These are phyloP conservation scores for Platorchestia sp. DNA, from an alignment of 1,140 invertebrate species.

Conservation along the genomic window DNA sequence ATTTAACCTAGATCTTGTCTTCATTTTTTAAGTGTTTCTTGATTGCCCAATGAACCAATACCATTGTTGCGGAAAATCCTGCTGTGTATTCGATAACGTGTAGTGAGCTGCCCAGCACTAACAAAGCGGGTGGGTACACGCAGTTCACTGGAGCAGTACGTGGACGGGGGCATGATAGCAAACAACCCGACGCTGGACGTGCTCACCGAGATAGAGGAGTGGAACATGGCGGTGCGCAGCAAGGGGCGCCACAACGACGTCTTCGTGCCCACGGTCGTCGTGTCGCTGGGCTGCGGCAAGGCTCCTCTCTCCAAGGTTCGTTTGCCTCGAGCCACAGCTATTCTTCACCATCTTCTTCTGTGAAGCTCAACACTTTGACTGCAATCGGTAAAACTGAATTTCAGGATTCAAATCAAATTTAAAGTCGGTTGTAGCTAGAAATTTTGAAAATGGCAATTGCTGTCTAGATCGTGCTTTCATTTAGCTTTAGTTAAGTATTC, in stretches of 20 bases:
- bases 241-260: conserved; percentile 75
- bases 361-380: neutral
- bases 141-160: conserved; percentile 82
- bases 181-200: conserved; percentile 97
- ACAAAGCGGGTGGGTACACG: conserved; percentile 70
- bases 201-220: conserved; percentile 92
- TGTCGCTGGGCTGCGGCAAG: conserved; percentile 82
- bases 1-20: too few species aligned
- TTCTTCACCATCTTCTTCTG: neutral
- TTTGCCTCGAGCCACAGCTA: neutral
- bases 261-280: conserved; percentile 76
- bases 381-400: neutral
- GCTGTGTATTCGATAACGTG: neutral
- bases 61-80: neutral
- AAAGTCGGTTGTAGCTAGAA: neutral
- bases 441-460: neutral
- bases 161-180: conserved; percentile 96
- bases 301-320: conserved; percentile 78
- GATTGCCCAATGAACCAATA: neutral
- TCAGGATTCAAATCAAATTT: neutral
- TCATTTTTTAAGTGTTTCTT: too few species aligned
- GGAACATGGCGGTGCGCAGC: conserved; percentile 76
- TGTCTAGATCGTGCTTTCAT: neutral
- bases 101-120: neutral
- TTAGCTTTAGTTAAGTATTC: neutral